Conservation (phyloP, 2,113 vertebrate genomes). For the Thymallus thymallus region DNA sequence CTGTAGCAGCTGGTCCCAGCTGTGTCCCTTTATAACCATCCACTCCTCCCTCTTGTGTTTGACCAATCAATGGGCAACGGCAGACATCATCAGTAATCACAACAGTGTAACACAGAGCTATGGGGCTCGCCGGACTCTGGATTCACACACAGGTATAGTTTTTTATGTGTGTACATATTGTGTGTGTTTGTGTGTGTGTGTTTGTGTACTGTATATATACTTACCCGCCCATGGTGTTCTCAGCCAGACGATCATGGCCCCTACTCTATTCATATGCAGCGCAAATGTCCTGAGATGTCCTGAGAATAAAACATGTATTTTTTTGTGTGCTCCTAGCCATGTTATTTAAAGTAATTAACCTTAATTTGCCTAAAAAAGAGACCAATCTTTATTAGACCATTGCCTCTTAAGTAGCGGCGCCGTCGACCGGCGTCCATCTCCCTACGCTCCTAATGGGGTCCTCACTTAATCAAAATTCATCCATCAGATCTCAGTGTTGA, state of each 20-base stretch:
- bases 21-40: conserved; percentile 29
- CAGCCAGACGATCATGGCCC: conserved; percentile 47
- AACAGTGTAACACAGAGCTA: conserved; percentile 60
- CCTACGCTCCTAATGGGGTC: conserved; percentile 94
- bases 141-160: not conserved
- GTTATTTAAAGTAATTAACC: conserved; percentile 99
- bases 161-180: not conserved
- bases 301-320: conserved; percentile 82
- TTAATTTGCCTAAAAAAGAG: conserved; percentile 88
- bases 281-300: conserved; percentile 83
- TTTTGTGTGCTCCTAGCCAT: conserved; percentile 86
- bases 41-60: conserved; percentile 68
- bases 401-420: conserved; percentile 91
- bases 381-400: conserved; percentile 93
- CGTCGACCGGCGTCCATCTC: conserved; percentile 86
- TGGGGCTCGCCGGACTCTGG: not conserved
- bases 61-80: conserved; percentile 75
- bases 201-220: no score
- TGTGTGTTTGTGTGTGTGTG: not conserved
- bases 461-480: conserved; percentile 99
- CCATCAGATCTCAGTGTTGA: conserved; percentile 99
- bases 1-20: conserved; percentile 25
- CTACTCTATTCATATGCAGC: conserved; percentile 69
- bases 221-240: conserved; percentile 48
- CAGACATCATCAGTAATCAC: conserved; percentile 74